These are phyloP conservation scores for Rhizomys pruinosus DNA, from an alignment of 2,113 vertebrate genomes.

Conservation along the genomic window DNA sequence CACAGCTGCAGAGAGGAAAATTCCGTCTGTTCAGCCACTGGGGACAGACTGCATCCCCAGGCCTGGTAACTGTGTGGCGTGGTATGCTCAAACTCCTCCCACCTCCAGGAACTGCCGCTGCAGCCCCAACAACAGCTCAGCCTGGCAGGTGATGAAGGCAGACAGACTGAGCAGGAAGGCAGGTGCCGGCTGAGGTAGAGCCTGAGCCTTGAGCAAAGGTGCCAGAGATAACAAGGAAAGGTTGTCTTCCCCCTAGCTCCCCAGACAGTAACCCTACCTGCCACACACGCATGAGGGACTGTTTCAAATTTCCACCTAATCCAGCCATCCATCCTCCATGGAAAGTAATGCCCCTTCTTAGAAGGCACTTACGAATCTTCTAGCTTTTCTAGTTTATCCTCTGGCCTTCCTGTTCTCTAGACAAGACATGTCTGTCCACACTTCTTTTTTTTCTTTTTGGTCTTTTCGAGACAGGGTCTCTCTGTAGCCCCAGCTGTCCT, in stretches of 20 bases:
- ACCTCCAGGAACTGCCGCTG: background rate
- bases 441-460: too few relatives aligned
- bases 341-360: background rate
- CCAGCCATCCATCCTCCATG: background rate
- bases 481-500: too few relatives aligned
- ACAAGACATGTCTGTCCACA: background rate
- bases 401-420: background rate
- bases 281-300: background rate
- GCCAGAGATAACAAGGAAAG: background rate
- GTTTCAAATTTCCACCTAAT: background rate
- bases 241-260: background rate
- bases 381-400: background rate
- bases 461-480: too few relatives aligned
- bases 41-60: conserved; percentile 9
- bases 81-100: conserved; percentile 52
- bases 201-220: background rate
- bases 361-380: background rate
- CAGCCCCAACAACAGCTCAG: background rate
- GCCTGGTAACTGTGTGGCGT: background rate
- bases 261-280: background rate
- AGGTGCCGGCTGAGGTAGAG: background rate
- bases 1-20: conserved; percentile 71
- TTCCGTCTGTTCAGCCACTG: conserved; percentile 48
- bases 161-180: background rate
- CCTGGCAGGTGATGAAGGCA: conserved; percentile 6